Percentiles rank a stretch among this genome's conserved stretches.
phyloP scores from a whole-genome alignment of 2,797 vertebrate genomes.

The Gymnopithys bicolor region DNA sequence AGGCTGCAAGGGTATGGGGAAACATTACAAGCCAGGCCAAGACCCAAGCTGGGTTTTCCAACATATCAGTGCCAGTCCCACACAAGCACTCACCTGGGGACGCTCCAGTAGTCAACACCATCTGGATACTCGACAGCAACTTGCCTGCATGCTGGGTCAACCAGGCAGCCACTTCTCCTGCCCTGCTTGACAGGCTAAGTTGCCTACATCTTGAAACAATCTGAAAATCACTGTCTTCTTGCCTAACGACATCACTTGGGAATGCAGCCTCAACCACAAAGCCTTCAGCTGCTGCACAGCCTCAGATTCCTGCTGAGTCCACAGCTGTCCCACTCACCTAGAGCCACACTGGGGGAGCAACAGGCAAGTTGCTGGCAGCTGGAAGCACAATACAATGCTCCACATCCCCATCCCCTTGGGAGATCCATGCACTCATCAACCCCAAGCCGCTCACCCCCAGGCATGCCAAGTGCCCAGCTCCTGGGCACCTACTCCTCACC shows the following conservation, averaged over 20 bases:
- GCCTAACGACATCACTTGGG: slow-evolving; percentile 42
- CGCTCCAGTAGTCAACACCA: background rate
- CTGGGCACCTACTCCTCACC: background rate
- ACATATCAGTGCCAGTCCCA: background rate
- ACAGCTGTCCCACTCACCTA: background rate
- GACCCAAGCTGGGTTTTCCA: fast-evolving
- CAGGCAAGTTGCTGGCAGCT: background rate
- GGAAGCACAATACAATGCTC: background rate
- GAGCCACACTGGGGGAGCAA: background rate
- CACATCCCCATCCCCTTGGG: background rate
- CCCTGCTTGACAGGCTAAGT: background rate
- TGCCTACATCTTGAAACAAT: slow-evolving; percentile 60
- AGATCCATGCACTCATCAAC: background rate
- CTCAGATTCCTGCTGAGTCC: background rate
- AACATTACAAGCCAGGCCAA: background rate
- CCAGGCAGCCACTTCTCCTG: background rate
- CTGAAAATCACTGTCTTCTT: background rate
- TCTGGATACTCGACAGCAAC: background rate
- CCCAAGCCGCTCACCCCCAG: background rate
- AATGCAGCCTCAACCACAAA: slow-evolving; percentile 52
- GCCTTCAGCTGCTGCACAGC: slow-evolving; percentile 17
- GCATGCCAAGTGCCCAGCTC: background rate
- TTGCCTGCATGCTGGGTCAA: background rate
- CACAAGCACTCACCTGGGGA: background rate
- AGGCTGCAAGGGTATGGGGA: background rate